A percentile compares a stretch with the other conserved stretches of the same genome.
Evolutionary conservation across 2,888 invertebrate species (phyloP).

Genomic region (Trachelus iudaicus): DNA sequence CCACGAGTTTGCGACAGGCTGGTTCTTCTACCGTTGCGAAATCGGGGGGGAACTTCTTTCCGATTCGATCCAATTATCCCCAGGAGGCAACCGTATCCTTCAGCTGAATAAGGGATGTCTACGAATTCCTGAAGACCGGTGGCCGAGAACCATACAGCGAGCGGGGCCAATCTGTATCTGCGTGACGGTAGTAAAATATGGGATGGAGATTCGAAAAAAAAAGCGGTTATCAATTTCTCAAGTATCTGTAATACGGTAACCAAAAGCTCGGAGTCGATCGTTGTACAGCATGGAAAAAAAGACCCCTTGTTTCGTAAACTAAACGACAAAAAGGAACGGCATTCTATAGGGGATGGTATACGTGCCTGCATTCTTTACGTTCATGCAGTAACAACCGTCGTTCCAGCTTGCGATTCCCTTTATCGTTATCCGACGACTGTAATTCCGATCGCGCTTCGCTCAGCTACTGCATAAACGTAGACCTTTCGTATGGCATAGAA

Average conservation of each 20-base stretch:
- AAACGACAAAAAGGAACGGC: neutral
- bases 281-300: neutral
- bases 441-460: conserved; percentile 50
- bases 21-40: neutral
- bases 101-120: neutral
- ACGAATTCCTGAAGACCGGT: neutral
- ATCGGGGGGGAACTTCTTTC: neutral
- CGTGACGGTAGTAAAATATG: neutral
- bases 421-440: conserved; percentile 40
- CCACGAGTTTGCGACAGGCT: neutral
- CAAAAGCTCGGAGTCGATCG: neutral
- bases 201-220: neutral
- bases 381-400: neutral
- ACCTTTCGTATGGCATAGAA: conserved; percentile 32
- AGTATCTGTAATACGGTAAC: neutral
- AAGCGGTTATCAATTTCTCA: neutral
- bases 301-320: neutral
- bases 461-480: conserved; percentile 41
- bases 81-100: neutral
- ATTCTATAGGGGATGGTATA: neutral
- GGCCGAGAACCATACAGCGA: neutral
- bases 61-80: neutral
- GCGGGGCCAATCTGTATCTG: neutral
- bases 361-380: neutral
- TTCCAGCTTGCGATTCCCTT: conserved; percentile 25